Base-by-base conservation (phyloP, 1,140 invertebrate species). In the Euura saliciscinereae region DNA sequence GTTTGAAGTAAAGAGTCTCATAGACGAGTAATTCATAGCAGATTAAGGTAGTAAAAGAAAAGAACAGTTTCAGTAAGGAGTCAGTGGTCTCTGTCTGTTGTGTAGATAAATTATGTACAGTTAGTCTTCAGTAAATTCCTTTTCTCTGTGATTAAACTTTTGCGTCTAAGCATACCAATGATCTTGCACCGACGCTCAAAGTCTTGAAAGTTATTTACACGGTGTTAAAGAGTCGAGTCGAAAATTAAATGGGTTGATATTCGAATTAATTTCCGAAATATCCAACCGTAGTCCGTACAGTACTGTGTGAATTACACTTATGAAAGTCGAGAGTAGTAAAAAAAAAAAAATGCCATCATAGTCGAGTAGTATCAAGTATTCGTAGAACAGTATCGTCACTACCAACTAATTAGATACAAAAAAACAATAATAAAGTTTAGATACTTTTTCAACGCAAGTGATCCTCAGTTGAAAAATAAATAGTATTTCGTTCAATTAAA, bases 401-500 rank as follows among this genome's bases (percentile, higher is more conserved):
- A 59, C 51, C 13, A 59, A 59, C 51, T 59, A 28, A 28, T 28
- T 28, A 4, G 10, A 59, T 59, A 59, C 10, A n/a, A 59, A 28
- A 28, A 28, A 28, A 28, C 28, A 28, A 1, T 28, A 28, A 28
- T 28, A 28, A 28, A 28, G 0, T 28, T 28, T 28, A 1, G 28
- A 28, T 28, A 28, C 28, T 28, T 28, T 28, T 28, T 28, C 28
- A 28, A 28, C 28, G 28, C 28, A 28, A 28, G 28, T 28, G 28
- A 28, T 28, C 28, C 28, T 28, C 28, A 28, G 28, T 28, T 28
- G 28, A 28, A 28, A 28, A 28, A 28, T 59, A 59, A 59, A 59
- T 59, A 59, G 51, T 59, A n/a, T 59, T 28, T 59, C 51, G 13
- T 59, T 59, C 13, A n/a, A 59, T 59, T 59, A 59, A 59, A 59